Conservation (phyloP, 2,888 invertebrate genomes). For the Rutpela maculata region DNA sequence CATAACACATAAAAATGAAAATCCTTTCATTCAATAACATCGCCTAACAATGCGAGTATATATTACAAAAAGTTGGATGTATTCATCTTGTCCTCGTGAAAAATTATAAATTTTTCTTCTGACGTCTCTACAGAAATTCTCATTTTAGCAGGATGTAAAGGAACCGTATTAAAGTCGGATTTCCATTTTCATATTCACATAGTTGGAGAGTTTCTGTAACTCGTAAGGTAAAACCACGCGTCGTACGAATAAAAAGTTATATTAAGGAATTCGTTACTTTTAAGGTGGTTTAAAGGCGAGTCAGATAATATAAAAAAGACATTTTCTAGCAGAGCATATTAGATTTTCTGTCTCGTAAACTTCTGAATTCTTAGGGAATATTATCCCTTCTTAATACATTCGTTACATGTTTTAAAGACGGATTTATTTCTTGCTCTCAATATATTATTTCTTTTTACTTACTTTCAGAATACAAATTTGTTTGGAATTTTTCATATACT, state of each 20-base stretch:
- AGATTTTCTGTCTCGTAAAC: neutral
- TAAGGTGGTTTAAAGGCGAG: slow-evolving; percentile 2
- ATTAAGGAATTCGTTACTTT: slow-evolving; percentile 31
- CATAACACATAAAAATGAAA: no score
- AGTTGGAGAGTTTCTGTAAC: slow-evolving; percentile 26
- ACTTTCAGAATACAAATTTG: no score
- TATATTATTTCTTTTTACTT: neutral
- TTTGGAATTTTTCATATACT: no score
- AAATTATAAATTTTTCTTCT: slow-evolving; percentile 21
- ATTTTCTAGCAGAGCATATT: neutral
- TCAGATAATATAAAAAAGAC: slow-evolving; percentile 2
- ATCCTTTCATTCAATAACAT: no score
- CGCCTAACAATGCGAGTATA: neutral
- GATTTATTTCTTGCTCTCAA: neutral
- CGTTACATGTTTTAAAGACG: neutral
- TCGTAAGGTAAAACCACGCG: slow-evolving; percentile 30
- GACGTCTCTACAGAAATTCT: slow-evolving; percentile 12
- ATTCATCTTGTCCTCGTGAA: slow-evolving; percentile 1
- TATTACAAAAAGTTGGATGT: neutral
- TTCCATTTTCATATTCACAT: slow-evolving; percentile 39
- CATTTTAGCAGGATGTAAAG: slow-evolving; percentile 22
- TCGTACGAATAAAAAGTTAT: slow-evolving; percentile 22
- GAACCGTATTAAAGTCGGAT: slow-evolving; percentile 32
- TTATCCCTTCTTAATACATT: neutral
- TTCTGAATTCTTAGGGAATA: neutral